Evolutionary conservation across 2,797 vertebrate genomes (phyloP).

Genomic region (Pangasius sanitwongsei): DNA sequence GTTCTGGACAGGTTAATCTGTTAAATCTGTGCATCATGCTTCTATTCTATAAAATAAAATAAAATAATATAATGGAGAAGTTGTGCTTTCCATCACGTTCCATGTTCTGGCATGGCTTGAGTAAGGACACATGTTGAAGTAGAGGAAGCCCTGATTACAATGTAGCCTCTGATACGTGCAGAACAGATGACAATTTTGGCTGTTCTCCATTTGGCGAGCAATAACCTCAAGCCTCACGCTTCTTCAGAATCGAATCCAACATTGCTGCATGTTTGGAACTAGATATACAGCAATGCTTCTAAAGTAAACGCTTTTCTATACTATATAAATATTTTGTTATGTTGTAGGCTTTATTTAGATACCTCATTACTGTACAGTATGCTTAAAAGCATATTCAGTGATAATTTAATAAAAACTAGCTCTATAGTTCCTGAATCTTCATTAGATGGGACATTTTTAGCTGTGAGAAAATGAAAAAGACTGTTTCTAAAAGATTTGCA

Average conservation of each 20-base stretch:
- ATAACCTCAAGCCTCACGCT: constrained; percentile 20
- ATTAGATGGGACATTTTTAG: neutral
- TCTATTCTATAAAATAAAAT: neutral
- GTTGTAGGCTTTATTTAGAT: neutral
- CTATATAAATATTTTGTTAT: neutral
- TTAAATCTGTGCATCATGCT: neutral
- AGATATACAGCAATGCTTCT: neutral
- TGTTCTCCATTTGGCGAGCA: constrained; percentile 57
- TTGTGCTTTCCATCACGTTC: constrained; percentile 36
- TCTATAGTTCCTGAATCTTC: neutral
- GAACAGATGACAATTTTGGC: constrained; percentile 66
- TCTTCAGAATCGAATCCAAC: neutral
- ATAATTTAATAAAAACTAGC: neutral
- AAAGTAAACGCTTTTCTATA: neutral
- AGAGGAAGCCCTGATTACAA: constrained; percentile 56
- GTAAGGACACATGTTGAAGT: constrained; percentile 40
- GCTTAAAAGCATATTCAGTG: neutral
- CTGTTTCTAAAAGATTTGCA: neutral
- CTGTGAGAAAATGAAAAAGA: constrained; percentile 16
- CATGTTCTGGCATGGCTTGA: constrained; percentile 11
- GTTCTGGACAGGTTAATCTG: neutral
- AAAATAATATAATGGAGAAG: neutral
- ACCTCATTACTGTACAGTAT: neutral
- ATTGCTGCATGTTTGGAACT: neutral
- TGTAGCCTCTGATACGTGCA: constrained; percentile 56